These are phyloP conservation scores for Gasterosteus aculeatus DNA, from an alignment of 2,113 vertebrate species.

Conservation along the genomic window DNA sequence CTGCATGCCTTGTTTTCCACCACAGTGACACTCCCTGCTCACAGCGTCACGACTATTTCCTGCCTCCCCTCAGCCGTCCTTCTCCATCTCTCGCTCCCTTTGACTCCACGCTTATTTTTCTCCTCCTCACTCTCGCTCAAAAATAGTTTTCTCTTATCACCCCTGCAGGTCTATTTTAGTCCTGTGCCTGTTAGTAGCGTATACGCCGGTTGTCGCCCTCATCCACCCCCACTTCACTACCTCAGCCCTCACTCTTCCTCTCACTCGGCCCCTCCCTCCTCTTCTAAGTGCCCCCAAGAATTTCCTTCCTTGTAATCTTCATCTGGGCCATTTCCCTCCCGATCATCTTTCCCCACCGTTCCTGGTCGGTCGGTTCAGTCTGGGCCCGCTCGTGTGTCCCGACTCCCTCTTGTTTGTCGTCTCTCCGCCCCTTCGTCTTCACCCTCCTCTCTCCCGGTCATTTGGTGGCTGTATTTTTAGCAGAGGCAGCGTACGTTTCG, in stretches of 20 bases:
- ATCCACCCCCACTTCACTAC: conserved; percentile 2
- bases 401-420: conserved; percentile 22
- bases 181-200: conserved; percentile 51
- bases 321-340: conserved; percentile 33
- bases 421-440: neutral
- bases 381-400: neutral
- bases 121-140: conserved; percentile 18
- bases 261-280: neutral
- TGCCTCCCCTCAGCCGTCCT: conserved; percentile 6
- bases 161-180: conserved; percentile 67
- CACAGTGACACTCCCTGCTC: conserved; percentile 6
- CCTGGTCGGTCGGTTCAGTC: conserved; percentile 10
- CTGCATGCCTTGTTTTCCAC: conserved; percentile 10
- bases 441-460: neutral
- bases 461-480: conserved; percentile 54
- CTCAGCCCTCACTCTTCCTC: conserved; percentile 5
- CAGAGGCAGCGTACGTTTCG: conserved; percentile 44
- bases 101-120: neutral
- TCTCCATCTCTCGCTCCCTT: neutral
- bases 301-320: conserved; percentile 20
- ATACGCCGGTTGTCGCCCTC: conserved; percentile 15
- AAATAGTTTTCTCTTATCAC: conserved; percentile 48
- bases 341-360: conserved; percentile 10
- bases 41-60: conserved; percentile 22
- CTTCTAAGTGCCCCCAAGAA: conserved; percentile 10